phyloP scores from a whole-genome alignment of 2,888 invertebrate species.

The Drosophila siamana region DNA sequence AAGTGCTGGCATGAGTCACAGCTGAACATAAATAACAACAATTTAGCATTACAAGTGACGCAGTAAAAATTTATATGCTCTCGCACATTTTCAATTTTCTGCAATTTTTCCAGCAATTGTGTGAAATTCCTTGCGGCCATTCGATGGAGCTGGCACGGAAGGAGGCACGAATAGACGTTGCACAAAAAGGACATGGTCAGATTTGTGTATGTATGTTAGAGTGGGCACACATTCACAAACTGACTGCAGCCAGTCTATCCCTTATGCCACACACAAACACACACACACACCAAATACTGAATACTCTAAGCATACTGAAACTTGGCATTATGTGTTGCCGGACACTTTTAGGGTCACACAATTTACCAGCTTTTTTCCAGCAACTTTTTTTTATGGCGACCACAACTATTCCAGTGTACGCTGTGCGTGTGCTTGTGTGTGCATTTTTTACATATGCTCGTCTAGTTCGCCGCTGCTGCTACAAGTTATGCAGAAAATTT shows the following conservation, averaged over 20 bases:
- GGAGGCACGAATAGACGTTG: slow-evolving; percentile 31
- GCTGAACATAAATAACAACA: slow-evolving; percentile 84
- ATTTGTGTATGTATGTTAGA: slow-evolving; percentile 48
- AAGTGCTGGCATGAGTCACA: slow-evolving; percentile 30
- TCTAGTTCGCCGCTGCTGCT: slow-evolving; percentile 73
- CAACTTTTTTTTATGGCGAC: slow-evolving; percentile 56
- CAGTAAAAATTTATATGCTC: slow-evolving; percentile 79
- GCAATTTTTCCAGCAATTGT: slow-evolving; percentile 80
- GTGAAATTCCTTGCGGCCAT: slow-evolving; percentile 79
- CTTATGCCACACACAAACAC: too few species aligned
- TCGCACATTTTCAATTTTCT: slow-evolving; percentile 81
- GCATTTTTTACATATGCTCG: slow-evolving; percentile 72
- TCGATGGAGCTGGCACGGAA: slow-evolving; percentile 34
- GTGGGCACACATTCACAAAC: too few species aligned
- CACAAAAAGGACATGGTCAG: slow-evolving; percentile 68
- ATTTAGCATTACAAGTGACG: slow-evolving; percentile 81
- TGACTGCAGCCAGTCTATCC: slow-evolving; percentile 46
- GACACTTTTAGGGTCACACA: slow-evolving; percentile 79
- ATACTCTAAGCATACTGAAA: slow-evolving; percentile 47
- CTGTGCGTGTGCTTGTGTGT: slow-evolving; percentile 34
- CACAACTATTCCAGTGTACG: slow-evolving; percentile 57
- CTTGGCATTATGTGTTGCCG: slow-evolving; percentile 71
- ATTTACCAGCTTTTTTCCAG: slow-evolving; percentile 73
- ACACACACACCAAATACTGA: too few species aligned
- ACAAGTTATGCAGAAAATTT: slow-evolving; percentile 71